Conservation (phyloP, 2,797 vertebrate genomes). For the Orestias chungarensis region DNA sequence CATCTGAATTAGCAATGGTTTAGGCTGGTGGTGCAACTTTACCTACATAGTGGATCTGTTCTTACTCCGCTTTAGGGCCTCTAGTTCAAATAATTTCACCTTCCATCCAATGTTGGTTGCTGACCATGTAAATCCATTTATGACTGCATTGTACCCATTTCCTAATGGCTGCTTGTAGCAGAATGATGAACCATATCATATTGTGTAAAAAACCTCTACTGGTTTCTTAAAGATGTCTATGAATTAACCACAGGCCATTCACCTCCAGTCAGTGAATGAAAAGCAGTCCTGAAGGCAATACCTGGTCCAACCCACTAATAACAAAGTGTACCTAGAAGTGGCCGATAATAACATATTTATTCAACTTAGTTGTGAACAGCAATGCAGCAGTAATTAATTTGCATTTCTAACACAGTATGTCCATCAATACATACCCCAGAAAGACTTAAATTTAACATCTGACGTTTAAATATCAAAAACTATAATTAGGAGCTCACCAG, state of each 20-base stretch:
- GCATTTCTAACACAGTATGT: slow-evolving; percentile 10
- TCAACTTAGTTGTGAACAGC: slow-evolving; percentile 5
- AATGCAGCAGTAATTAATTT: neutral
- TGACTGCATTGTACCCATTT: neutral
- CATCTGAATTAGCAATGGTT: neutral
- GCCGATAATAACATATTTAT: neutral
- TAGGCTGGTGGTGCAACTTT: neutral
- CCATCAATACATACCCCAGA: slow-evolving; percentile 2
- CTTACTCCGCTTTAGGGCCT: neutral
- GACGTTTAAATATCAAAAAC: slow-evolving; percentile 35
- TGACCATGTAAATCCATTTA: neutral
- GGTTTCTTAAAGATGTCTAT: neutral
- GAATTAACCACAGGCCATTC: neutral
- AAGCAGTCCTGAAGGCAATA: neutral
- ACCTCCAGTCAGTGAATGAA: neutral
- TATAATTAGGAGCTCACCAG: slow-evolving; percentile 28
- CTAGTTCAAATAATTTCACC: neutral
- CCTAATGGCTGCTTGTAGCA: neutral
- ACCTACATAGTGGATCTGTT: neutral
- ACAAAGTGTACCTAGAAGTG: neutral
- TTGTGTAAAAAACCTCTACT: neutral
- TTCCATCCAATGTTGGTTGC: neutral
- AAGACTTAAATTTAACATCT: slow-evolving; percentile 35
- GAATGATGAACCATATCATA: neutral
- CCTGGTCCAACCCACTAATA: neutral